These are phyloP conservation scores for Scaptomyza pallida DNA, from an alignment of 1,140 invertebrate species.

Conservation along the genomic window DNA sequence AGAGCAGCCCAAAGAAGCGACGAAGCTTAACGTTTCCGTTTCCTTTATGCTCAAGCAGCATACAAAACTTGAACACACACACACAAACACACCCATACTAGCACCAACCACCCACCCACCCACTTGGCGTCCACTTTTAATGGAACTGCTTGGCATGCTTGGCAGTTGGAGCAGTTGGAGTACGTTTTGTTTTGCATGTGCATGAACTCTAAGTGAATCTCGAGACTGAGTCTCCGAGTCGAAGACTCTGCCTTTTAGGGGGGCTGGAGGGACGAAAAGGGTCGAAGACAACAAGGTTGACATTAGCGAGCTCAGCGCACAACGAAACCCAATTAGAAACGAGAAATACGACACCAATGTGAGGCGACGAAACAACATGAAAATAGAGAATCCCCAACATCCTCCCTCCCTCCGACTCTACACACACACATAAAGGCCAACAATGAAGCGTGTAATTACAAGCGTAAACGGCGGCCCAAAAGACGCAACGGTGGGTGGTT, in stretches of 20 bases:
- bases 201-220: constrained; percentile 79
- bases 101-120: background rate
- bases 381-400: constrained; percentile 47
- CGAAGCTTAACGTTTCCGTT: constrained; percentile 81
- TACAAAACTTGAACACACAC: constrained; percentile 31
- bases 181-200: constrained; percentile 72
- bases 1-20: constrained; percentile 73
- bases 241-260: constrained; percentile 3
- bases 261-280: constrained; percentile 5
- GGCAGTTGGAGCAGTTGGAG: constrained; percentile 30
- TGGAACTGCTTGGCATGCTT: constrained; percentile 36
- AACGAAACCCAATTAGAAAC: constrained; percentile 80
- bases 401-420: constrained; percentile 13
- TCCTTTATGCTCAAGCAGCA: constrained; percentile 71
- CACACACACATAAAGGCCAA: constrained; percentile 47
- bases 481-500: constrained; percentile 49
- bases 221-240: constrained; percentile 21
- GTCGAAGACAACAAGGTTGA: constrained; percentile 66
- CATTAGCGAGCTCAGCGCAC: constrained; percentile 75
- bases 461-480: constrained; percentile 70
- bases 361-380: constrained; percentile 81
- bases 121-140: constrained; percentile 63
- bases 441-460: constrained; percentile 84
- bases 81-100: too few relatives aligned
- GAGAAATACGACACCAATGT: constrained; percentile 79